phyloP scores from a whole-genome alignment of 2,888 invertebrate genomes.

The Sphecodes monilicornis region DNA sequence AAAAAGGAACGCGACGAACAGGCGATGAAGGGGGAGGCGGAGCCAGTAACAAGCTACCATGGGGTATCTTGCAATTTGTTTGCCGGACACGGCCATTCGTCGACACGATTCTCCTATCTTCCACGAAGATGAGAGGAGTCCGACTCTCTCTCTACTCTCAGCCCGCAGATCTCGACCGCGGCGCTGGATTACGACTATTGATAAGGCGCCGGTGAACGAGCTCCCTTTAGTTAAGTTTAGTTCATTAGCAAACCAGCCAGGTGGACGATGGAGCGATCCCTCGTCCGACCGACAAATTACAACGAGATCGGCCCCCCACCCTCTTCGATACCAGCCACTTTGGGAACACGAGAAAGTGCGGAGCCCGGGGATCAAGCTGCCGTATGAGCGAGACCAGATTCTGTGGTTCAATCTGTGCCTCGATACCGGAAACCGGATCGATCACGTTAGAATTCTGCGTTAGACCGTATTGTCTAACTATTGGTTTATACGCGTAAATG shows the following conservation, averaged over 20 bases:
- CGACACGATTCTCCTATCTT: constrained; percentile 82
- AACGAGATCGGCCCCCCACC: constrained; percentile 69
- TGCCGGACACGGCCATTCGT: constrained; percentile 83
- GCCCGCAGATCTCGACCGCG: constrained; percentile 55
- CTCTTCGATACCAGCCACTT: constrained; percentile 48
- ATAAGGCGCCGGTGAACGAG: constrained; percentile 77
- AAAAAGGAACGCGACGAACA: constrained; percentile 32
- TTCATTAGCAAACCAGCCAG: constrained; percentile 80
- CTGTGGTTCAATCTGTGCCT: background rate
- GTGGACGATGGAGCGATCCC: constrained; percentile 77
- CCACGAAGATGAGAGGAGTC: constrained; percentile 78
- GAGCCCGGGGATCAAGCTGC: background rate
- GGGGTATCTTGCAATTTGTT: constrained; percentile 84
- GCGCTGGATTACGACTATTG: constrained; percentile 76
- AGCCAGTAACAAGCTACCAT: constrained; percentile 77
- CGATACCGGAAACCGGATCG: background rate
- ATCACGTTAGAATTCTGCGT: background rate
- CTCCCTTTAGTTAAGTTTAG: constrained; percentile 78
- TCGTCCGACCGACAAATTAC: constrained; percentile 77
- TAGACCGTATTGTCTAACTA: background rate
- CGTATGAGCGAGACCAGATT: background rate
- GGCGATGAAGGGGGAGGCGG: constrained; percentile 16
- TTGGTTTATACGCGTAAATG: background rate
- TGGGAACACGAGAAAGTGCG: constrained; percentile 27
- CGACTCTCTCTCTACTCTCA: constrained; percentile 63